phyloP scores from a whole-genome alignment of 2,888 invertebrate genomes.

The Drosophila phalerata region DNA sequence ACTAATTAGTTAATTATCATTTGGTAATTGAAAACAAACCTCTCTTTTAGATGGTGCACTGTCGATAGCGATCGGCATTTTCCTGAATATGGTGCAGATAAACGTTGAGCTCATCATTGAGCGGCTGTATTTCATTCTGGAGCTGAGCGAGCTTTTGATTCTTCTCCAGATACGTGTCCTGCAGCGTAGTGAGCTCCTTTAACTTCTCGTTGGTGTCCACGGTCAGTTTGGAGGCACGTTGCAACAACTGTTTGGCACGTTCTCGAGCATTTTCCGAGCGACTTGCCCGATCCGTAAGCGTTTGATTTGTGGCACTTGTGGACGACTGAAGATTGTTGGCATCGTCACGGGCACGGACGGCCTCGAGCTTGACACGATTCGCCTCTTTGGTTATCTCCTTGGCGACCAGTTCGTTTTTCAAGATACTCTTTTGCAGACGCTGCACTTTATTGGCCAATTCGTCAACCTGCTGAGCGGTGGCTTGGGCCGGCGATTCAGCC shows the following conservation, averaged over 20 bases:
- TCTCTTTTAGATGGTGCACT: constrained; percentile 85
- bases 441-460: constrained; percentile 90
- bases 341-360: constrained; percentile 89
- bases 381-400: constrained; percentile 93
- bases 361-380: constrained; percentile 90
- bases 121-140: constrained; percentile 87
- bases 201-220: constrained; percentile 91
- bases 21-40: too few species aligned
- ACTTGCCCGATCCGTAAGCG: constrained; percentile 90
- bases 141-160: constrained; percentile 87
- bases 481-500: constrained; percentile 92
- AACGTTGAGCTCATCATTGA: constrained; percentile 88
- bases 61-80: constrained; percentile 88
- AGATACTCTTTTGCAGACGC: constrained; percentile 91
- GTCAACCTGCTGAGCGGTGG: constrained; percentile 92
- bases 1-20: too few species aligned
- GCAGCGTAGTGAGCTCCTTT: constrained; percentile 88
- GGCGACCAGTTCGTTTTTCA: constrained; percentile 93
- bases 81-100: constrained; percentile 88
- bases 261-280: constrained; percentile 92
- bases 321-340: constrained; percentile 86
- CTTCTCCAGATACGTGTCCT: constrained; percentile 88
- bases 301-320: constrained; percentile 90
- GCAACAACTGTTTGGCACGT: constrained; percentile 91
- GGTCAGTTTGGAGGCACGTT: constrained; percentile 93